A percentile compares a stretch with the other conserved stretches of the same genome.
These are phyloP conservation scores for Drosophila micromelanica DNA, from an alignment of 1,140 invertebrate species.

Conservation along the genomic window DNA sequence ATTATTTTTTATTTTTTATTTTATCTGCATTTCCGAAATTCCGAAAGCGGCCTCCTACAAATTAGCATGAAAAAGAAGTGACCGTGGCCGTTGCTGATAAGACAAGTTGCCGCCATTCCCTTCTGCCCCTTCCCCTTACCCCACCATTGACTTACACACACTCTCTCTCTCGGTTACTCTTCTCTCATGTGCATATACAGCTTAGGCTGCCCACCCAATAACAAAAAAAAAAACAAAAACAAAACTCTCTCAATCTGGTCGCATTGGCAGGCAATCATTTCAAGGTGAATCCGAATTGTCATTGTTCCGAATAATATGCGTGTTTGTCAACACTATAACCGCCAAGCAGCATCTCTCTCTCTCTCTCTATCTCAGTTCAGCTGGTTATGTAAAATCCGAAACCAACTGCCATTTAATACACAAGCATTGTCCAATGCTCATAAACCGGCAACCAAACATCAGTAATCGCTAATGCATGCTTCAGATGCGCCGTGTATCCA, in stretches of 20 bases:
- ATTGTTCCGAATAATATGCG: constrained; percentile 18
- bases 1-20: neutral
- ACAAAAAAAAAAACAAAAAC: too few relatives aligned
- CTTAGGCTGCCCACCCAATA: too few relatives aligned
- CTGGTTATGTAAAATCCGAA: constrained; percentile 45
- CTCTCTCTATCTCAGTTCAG: neutral
- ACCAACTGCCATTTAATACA: constrained; percentile 29
- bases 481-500: too few relatives aligned
- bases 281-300: constrained; percentile 48
- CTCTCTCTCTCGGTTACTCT: too few relatives aligned
- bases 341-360: too few relatives aligned
- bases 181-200: neutral
- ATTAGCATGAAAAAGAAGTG: constrained; percentile 75
- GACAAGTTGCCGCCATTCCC: too few relatives aligned
- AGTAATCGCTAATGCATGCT: constrained; percentile 15
- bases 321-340: too few relatives aligned
- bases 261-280: constrained; percentile 41
- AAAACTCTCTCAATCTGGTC: constrained; percentile 5
- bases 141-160: too few relatives aligned
- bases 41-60: constrained; percentile 60
- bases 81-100: constrained; percentile 10
- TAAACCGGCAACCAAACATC: constrained; percentile 17
- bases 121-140: too few relatives aligned
- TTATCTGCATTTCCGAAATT: constrained; percentile 73
- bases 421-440: constrained; percentile 30